Base-by-base conservation (phyloP, 2,113 vertebrate species). In the Pituophis catenifer region DNA sequence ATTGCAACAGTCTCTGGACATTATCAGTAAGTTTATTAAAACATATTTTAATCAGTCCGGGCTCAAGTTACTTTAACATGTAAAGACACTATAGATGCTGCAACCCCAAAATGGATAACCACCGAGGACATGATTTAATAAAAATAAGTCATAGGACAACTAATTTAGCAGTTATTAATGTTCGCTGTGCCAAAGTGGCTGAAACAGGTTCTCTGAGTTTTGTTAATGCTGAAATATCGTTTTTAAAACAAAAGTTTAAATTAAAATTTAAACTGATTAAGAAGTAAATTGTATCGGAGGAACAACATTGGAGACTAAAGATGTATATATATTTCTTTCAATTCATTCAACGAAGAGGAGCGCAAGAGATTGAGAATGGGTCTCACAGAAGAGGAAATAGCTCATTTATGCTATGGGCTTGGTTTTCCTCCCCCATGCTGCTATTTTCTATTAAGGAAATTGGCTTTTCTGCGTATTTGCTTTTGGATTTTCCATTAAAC, bases 161-260 rank as follows among this genome's bases (percentile, higher is more conserved):
- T 70, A 89, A 86, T 0, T 85, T 93, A 50, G 44, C 9, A 44
- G 53, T 53, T 55, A 11, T 57, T 7, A 94, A 92, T 17, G 2
- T 5, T 93, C 48, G 87, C 19, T 10, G 26, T 65, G 33, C 57
- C 89, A 54, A 92, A 38, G 70, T 55, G 38, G 21, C 44, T 94
- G 57, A 81, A 81, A 55, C 33, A 24, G 52, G 38, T 38, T 91
- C 88, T 89, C 75, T 54, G 26, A 21, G 91, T 52, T 93, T 87
- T 92, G 94, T 89, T 93, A 86, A 86, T 89, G 11, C 53, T 44
- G 92, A 81, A 93, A 75, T 23, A 89, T 10, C 92, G 92, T 8
- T 11, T n/a, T n/a, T 5, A 33, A 91, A 58, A 81, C 75, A 58
- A 54, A 59, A 81, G 89, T 59, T 90, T 59, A 93, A 62, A 88